Percentiles rank a stretch among this genome's conserved stretches.
phyloP scores from a whole-genome alignment of 2,797 vertebrate genomes.

The Amblyraja radiata region DNA sequence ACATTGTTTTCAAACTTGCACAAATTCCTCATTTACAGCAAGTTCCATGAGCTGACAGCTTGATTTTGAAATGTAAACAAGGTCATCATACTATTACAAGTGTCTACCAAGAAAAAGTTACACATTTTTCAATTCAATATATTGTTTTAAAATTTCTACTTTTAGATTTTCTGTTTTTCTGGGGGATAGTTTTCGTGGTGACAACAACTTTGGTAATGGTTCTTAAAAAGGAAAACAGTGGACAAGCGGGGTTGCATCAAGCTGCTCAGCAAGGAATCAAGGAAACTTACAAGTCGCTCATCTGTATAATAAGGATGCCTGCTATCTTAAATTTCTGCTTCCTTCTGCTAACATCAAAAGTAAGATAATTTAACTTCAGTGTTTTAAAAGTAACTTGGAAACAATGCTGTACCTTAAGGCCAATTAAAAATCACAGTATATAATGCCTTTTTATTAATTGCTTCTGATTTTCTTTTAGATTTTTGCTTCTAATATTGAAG shows the following conservation, averaged over 20 bases:
- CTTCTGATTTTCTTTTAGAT: background rate
- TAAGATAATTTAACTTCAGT: slow-evolving; percentile 50
- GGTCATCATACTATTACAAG: no score
- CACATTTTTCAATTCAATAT: background rate
- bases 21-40: background rate
- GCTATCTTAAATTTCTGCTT: slow-evolving; percentile 84
- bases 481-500: background rate
- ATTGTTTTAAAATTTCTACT: slow-evolving; percentile 36
- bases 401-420: background rate
- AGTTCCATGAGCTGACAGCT: background rate
- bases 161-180: slow-evolving; percentile 93
- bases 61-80: rapidly evolving
- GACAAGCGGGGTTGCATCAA: slow-evolving; percentile 59
- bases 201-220: slow-evolving; percentile 90
- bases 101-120: background rate
- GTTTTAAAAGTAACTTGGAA: background rate
- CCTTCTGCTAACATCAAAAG: slow-evolving; percentile 90
- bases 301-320: slow-evolving; percentile 87
- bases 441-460: slow-evolving; percentile 39
- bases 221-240: slow-evolving; percentile 78
- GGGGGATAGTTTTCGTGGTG: slow-evolving; percentile 84
- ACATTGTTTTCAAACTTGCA: no score
- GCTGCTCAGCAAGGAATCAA: slow-evolving; percentile 76
- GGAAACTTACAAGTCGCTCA: slow-evolving; percentile 82
- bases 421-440: slow-evolving; percentile 11